Evolutionary conservation across 2,113 vertebrate species (phyloP), one percentile per base, ranked within the genome.

Genomic region (Ramphastos sulfuratus): DNA sequence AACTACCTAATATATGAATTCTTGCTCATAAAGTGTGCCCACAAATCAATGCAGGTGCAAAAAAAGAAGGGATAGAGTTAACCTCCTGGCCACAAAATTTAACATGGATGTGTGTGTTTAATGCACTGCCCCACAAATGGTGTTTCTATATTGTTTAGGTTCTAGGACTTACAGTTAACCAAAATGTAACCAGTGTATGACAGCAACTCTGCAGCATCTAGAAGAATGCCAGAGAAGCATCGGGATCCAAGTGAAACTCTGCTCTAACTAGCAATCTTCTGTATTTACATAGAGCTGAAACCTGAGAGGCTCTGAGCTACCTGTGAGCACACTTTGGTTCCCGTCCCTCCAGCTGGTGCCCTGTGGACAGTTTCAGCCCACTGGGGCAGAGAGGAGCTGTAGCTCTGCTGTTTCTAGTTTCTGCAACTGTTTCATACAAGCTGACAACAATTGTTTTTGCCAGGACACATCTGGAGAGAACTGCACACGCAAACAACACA

Each of bases 371-470:
- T 12, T 46, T 15, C 37, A 63, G 60, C 65, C 69, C 9, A 0
- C 1, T 12, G 27, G 54, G 76, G 59, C 76, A 87, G 28, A 5
- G 82, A 77, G n/a, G 31, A 55, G 81, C 88, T 90, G 55, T 14
- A 79, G 63, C 55, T 81, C 58, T 30, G 61, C 89, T 90, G 82
- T 61, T 96, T 90, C 82, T 86, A 31, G 58, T 93, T 95, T 94
- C 82, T 87, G 91, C 78, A 88, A 87, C 75, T 60, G 27, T 72
- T 91, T 75, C 87, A n/a, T 69, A 65, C 66, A 96, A 95, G 94
- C 95, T 96, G 95, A 96, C 94, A 96, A 95, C 93, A 93, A 95
- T 95, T 94, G 95, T 88, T 95, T 95, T 92, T 23, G 2, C 92
- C 15, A 56, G 79, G 91, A 94, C 92, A 91, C 95, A 95, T 95